These are phyloP conservation scores for Athripsodes cinereus DNA, from an alignment of 2,888 invertebrate genomes.

Conservation along the genomic window DNA sequence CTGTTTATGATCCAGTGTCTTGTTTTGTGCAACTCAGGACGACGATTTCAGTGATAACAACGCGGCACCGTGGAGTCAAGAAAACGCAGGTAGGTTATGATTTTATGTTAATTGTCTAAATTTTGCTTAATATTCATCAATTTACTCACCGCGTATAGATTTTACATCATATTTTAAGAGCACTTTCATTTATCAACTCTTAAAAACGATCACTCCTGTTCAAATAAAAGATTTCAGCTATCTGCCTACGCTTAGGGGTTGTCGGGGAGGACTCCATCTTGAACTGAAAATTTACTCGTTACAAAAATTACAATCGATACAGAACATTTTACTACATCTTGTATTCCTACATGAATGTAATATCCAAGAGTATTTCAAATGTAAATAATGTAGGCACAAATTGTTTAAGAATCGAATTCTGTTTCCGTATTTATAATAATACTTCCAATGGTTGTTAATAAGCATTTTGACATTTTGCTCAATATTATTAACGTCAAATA, in stretches of 20 bases:
- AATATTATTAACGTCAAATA: no score
- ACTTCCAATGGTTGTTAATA: no score
- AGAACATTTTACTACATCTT: no score
- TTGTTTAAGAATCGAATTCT: no score
- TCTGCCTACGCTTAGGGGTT: slow-evolving; percentile 10
- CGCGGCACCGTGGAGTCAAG: slow-evolving; percentile 56
- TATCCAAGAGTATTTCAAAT: no score
- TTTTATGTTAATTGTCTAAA: slow-evolving; percentile 5
- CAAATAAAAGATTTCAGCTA: neutral
- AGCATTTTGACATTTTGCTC: no score
- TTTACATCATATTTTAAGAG: neutral
- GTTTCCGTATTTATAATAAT: no score
- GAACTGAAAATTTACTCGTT: slow-evolving; percentile 2
- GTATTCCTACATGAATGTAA: no score
- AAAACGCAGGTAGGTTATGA: slow-evolving; percentile 47
- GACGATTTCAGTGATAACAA: slow-evolving; percentile 36
- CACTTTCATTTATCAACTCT: neutral
- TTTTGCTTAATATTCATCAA: neutral
- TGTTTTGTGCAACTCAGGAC: slow-evolving; percentile 13
- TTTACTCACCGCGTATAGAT: neutral
- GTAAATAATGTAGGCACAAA: no score
- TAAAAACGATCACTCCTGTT: neutral
- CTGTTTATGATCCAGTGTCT: slow-evolving; percentile 10
- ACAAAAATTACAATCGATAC: neutral
- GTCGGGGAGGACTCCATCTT: slow-evolving; percentile 25